Evolutionary conservation across 2,113 vertebrate genomes (phyloP).

Genomic region (human): DNA sequence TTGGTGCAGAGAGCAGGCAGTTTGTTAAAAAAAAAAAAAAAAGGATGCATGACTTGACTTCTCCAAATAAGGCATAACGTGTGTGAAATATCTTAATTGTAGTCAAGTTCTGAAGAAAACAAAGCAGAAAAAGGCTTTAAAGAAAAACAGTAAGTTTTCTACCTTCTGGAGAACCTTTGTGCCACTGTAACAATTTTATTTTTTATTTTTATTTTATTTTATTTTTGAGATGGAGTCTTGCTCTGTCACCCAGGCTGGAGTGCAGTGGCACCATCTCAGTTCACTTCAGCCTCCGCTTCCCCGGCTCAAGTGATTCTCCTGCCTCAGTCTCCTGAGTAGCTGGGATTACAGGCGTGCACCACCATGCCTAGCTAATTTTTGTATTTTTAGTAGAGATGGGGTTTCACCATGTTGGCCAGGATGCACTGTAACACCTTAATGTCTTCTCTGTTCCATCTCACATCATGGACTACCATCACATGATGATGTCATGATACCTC

Average conservation of each 20-base stretch:
- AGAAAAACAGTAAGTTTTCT: neutral
- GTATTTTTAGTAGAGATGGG: too few species aligned
- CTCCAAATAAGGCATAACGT: slow-evolving; percentile 35
- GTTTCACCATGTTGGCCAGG: too few species aligned
- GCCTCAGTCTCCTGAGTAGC: too few species aligned
- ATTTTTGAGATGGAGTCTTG: too few species aligned
- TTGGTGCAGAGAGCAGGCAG: slow-evolving; percentile 21
- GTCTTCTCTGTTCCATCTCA: neutral
- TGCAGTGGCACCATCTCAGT: too few species aligned
- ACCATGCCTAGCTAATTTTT: too few species aligned
- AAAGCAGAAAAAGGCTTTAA: slow-evolving; percentile 7
- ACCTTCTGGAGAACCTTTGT: neutral
- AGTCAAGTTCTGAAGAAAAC: slow-evolving; percentile 39
- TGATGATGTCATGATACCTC: neutral
- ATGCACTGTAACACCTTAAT: neutral
- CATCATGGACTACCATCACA: neutral
- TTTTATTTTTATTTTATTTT: too few species aligned
- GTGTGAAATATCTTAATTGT: slow-evolving; percentile 35
- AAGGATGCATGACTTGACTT: slow-evolving; percentile 36
- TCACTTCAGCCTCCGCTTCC: too few species aligned
- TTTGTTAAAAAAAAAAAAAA: slow-evolving; percentile 63
- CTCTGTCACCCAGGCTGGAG: too few species aligned
- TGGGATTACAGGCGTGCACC: too few species aligned
- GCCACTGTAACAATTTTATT: neutral
- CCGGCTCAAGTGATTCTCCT: too few species aligned